A percentile compares a stretch with the other conserved stretches of the same genome.
Evolutionary conservation across 2,113 vertebrate species (phyloP).

Genomic region (Sturnira hondurensis): DNA sequence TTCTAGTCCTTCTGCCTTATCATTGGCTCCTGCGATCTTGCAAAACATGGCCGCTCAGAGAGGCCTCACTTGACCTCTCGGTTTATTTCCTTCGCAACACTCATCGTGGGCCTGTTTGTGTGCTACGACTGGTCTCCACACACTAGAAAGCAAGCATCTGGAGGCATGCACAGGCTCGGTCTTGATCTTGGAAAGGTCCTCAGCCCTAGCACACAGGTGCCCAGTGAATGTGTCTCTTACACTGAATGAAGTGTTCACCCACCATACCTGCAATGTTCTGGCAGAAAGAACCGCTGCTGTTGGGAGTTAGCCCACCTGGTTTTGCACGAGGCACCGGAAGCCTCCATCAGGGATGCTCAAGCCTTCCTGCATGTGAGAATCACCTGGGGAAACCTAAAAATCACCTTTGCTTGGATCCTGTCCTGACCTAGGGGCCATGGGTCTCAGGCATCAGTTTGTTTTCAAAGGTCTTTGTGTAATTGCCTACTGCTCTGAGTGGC

Average conservation of each 20-base stretch:
- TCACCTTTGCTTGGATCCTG: background rate
- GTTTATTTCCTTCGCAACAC: background rate
- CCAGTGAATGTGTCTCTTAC: background rate
- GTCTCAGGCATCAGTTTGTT: background rate
- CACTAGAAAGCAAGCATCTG: background rate
- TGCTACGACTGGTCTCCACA: background rate
- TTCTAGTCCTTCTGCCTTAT: background rate
- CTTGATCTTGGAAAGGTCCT: background rate
- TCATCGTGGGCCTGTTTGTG: background rate
- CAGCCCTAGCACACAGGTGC: background rate
- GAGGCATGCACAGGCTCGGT: background rate
- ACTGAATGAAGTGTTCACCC: background rate
- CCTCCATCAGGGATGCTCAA: background rate
- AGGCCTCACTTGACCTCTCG: background rate
- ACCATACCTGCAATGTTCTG: background rate
- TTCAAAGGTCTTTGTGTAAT: background rate
- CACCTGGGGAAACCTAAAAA: background rate
- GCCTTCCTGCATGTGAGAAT: background rate
- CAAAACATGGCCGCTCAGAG: background rate
- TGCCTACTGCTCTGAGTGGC: background rate
- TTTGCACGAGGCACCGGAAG: conserved; percentile 9
- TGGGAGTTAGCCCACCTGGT: background rate
- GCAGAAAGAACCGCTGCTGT: background rate
- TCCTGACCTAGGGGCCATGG: background rate
- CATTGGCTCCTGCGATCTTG: background rate